These are phyloP conservation scores for Falcunculus frontatus DNA, from an alignment of 2,113 vertebrate genomes.

Conservation along the genomic window DNA sequence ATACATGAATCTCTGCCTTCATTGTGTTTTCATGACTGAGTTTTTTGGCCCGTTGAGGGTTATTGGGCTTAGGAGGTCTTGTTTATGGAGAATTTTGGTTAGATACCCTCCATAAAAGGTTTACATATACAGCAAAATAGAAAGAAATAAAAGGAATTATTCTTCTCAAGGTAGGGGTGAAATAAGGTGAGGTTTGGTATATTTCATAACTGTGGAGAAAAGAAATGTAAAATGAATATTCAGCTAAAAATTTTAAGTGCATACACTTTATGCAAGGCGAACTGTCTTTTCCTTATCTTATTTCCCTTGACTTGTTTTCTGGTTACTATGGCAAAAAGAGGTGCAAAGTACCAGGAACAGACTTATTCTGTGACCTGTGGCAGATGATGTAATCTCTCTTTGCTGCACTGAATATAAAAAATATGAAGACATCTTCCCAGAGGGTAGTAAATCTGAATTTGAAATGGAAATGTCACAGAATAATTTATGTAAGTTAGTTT, in stretches of 20 bases:
- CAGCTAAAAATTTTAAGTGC: background rate
- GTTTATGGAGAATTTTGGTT: background rate
- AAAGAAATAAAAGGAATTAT: background rate
- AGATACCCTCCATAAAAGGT: background rate
- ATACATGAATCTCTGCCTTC: background rate
- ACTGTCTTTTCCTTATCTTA: background rate
- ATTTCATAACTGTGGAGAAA: background rate
- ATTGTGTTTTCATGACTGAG: background rate
- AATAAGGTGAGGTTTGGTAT: background rate
- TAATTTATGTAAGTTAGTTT: background rate
- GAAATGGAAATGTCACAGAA: background rate
- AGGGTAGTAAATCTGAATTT: background rate
- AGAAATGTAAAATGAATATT: background rate
- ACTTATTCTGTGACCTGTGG: background rate
- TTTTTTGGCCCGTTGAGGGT: background rate
- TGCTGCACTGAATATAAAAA: background rate
- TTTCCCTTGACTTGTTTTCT: background rate
- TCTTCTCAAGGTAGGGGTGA: background rate
- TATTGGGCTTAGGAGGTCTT: background rate
- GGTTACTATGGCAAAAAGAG: background rate
- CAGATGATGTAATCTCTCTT: background rate
- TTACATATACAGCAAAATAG: background rate
- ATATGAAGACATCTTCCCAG: background rate
- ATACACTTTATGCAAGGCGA: background rate
- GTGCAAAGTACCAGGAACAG: background rate